Percentiles rank a stretch among this genome's conserved stretches.
phyloP scores from a whole-genome alignment of 2,113 vertebrate species.

The Chrysochloris asiatica region DNA sequence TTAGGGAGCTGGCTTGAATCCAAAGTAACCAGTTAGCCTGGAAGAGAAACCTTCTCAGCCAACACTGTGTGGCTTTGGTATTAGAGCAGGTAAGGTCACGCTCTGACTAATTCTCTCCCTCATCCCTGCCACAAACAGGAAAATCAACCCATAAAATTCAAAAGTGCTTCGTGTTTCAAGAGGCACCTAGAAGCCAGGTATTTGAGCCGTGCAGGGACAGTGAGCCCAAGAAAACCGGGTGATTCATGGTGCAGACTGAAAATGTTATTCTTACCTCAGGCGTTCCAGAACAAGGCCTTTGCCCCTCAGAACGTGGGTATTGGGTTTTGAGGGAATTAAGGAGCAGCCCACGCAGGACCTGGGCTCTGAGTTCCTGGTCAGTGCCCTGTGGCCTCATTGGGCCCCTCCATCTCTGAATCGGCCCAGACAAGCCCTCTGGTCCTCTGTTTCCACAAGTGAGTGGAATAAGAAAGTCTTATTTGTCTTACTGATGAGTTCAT shows the following conservation, averaged over 20 bases:
- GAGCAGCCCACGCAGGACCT: not conserved
- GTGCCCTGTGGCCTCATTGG: not conserved
- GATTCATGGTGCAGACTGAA: not conserved
- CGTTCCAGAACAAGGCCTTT: not conserved
- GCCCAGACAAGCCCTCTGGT: not conserved
- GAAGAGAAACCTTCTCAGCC: not conserved
- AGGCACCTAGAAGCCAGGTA: not conserved
- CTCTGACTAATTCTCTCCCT: not conserved
- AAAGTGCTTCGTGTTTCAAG: not conserved
- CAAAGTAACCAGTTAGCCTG: accelerated
- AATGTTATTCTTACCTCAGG: not conserved
- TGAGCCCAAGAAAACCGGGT: not conserved
- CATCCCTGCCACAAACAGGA: not conserved
- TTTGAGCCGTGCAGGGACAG: not conserved
- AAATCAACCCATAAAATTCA: not conserved
- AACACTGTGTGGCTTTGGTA: not conserved
- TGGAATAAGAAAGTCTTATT: not conserved
- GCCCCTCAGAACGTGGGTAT: accelerated
- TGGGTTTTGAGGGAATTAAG: not conserved
- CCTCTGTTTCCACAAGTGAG: not conserved
- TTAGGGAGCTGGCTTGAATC: not conserved
- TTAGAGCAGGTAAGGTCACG: not conserved
- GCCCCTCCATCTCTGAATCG: not conserved
- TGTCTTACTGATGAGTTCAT: not conserved
- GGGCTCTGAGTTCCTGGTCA: not conserved